Percentiles rank a stretch among this genome's conserved stretches.
phyloP scores from a whole-genome alignment of 2,113 vertebrate genomes.

The Stegostoma tigrinum region DNA sequence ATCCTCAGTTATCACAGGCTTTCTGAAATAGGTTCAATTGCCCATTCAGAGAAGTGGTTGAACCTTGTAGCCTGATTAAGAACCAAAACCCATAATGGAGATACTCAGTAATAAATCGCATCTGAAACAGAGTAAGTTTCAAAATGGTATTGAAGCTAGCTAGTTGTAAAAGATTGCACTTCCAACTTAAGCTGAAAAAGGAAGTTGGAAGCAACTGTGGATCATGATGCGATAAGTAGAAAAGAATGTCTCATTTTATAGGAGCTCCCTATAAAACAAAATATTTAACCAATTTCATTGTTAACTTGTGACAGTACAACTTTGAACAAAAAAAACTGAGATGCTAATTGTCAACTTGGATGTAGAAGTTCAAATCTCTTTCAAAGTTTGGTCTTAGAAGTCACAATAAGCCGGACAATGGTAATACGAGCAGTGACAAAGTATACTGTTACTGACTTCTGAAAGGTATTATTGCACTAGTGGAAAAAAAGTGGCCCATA shows the following conservation, averaged over 20 bases:
- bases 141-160: neutral
- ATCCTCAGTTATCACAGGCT: neutral
- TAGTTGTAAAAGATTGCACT: neutral
- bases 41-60: neutral
- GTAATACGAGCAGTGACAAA: neutral
- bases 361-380: neutral
- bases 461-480: neutral
- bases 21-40: neutral
- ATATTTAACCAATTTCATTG: neutral
- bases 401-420: too few species aligned
- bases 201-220: neutral
- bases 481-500: too few species aligned
- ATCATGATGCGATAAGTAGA: neutral
- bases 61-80: neutral
- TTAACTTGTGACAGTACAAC: neutral
- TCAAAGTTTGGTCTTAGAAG: too few species aligned
- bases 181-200: neutral
- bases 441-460: neutral
- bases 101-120: neutral
- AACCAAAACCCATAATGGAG: too few species aligned
- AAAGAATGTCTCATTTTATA: neutral
- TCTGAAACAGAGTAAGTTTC: neutral
- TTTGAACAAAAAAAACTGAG: neutral
- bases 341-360: neutral
- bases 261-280: neutral